Base-by-base conservation (phyloP, 2,888 invertebrate genomes). In the Morpho deidamia region DNA sequence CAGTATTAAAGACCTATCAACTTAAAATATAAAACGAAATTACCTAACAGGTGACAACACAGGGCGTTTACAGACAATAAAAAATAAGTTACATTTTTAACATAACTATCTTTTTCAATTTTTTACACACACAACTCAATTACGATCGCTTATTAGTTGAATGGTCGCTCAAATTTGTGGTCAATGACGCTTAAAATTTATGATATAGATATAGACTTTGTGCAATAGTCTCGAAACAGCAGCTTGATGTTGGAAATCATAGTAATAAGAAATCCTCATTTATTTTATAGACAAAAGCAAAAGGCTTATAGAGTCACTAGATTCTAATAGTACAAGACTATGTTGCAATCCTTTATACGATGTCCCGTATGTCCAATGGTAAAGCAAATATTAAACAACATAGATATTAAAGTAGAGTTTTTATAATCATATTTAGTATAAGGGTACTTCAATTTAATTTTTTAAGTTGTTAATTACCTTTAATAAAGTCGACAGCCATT, bases 401-500 rank as follows among this genome's bases (percentile, higher is more conserved):
- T n/a, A n/a, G n/a, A n/a, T n/a, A n/a, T n/a, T n/a, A n/a, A n/a
- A n/a, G n/a, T n/a, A n/a, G n/a, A n/a, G n/a, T n/a, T n/a, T n/a
- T n/a, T n/a, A n/a, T 2, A 14, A 14, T 14, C 14, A 23, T 5
- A 23, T 23, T 23, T 1, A 23, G 5, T 23, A 2, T 5, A 23
- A 23, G 23, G 23, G 23, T 23, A 23, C 4, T 23, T 1, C 23
- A 23, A 23, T 23, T 2, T 23, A 23, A 23, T 23, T 23, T 2
- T 37, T 10, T 37, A 3, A 7, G 0, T 1, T 8, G 7, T 10
- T 44, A 33, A 10, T 90, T 86, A 98, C 98, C 97, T 94, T 97
- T 96, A 60, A 98, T 98, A 79, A 98, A 98, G 83, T 98, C 97
- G 11, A 98, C 96, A 11, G 97, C 97, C 94, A 98, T 97, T 78